Evolutionary conservation across 2,113 vertebrate genomes (phyloP).

Genomic region (Motacilla alba): DNA sequence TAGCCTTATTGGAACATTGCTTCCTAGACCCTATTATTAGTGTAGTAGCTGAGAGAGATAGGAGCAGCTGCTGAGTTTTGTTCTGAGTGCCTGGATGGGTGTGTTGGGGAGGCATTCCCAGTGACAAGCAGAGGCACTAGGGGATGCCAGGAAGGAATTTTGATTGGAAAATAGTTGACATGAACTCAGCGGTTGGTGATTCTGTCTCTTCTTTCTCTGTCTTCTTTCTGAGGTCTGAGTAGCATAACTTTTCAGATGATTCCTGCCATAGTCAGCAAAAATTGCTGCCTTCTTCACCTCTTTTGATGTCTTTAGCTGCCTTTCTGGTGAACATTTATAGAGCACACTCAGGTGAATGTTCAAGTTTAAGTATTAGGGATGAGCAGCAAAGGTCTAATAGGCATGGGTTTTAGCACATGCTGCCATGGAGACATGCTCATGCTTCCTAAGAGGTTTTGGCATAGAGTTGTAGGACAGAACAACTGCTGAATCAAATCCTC

Average conservation of each 20-base stretch:
- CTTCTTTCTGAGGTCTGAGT: neutral
- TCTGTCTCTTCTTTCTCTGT: neutral
- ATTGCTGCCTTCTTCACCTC: neutral
- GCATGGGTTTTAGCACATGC: neutral
- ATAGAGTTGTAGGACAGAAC: neutral
- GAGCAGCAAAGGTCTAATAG: neutral
- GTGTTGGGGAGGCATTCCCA: slow-evolving; percentile 57
- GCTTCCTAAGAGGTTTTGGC: neutral
- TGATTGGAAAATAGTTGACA: neutral
- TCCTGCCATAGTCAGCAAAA: neutral
- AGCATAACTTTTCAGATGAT: neutral
- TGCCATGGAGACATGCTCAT: neutral
- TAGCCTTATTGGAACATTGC: slow-evolving; percentile 41
- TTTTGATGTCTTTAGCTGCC: neutral
- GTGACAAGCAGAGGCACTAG: neutral
- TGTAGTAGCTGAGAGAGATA: slow-evolving; percentile 37
- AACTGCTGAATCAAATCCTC: neutral
- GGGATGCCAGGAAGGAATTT: neutral
- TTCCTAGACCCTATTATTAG: slow-evolving; percentile 75
- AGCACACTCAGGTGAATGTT: neutral
- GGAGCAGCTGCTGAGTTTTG: slow-evolving; percentile 57
- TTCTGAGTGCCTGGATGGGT: slow-evolving; percentile 29
- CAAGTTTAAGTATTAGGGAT: neutral
- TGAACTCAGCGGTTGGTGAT: neutral
- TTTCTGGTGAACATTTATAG: neutral